Evolutionary conservation across 2,797 vertebrate species (phyloP).

Genomic region (Iguana delicatissima): DNA sequence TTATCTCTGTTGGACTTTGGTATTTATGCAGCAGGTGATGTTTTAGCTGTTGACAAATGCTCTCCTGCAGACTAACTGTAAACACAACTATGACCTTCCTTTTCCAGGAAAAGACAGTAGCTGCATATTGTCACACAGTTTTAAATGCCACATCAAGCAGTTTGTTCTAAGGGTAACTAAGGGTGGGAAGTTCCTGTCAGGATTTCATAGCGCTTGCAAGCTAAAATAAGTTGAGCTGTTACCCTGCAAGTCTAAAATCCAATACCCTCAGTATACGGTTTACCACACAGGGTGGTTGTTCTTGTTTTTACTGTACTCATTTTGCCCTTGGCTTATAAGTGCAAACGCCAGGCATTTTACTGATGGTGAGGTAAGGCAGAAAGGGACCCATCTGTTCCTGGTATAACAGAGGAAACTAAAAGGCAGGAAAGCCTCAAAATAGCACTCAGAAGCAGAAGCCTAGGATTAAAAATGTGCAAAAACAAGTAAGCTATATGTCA

Average conservation of each 20-base stretch:
- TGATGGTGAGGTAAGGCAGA: neutral
- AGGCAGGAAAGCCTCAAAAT: neutral
- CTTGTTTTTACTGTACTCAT: conserved; percentile 4
- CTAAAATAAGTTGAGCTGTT: neutral
- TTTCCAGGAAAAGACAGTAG: conserved; percentile 35
- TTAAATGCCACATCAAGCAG: neutral
- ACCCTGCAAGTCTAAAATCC: neutral
- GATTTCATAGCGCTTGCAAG: neutral
- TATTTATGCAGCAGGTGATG: conserved; percentile 69
- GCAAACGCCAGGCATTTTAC: neutral
- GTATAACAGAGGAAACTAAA: neutral
- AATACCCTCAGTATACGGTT: neutral
- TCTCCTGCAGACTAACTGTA: conserved; percentile 52
- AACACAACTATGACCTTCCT: conserved; percentile 53
- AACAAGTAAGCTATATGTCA: neutral
- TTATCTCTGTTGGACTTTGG: conserved; percentile 62
- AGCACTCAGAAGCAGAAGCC: neutral
- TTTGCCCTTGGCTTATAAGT: neutral
- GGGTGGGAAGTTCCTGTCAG: conserved; percentile 17
- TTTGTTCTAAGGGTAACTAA: conserved; percentile 24
- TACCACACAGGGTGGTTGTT: neutral
- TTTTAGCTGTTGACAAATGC: conserved; percentile 62
- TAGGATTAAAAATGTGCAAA: neutral
- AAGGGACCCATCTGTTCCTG: neutral
- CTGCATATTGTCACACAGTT: neutral